These are phyloP conservation scores for Pocillopora damicornis DNA, from an alignment of 64 coral and sea anemone species.

Conservation along the genomic window DNA sequence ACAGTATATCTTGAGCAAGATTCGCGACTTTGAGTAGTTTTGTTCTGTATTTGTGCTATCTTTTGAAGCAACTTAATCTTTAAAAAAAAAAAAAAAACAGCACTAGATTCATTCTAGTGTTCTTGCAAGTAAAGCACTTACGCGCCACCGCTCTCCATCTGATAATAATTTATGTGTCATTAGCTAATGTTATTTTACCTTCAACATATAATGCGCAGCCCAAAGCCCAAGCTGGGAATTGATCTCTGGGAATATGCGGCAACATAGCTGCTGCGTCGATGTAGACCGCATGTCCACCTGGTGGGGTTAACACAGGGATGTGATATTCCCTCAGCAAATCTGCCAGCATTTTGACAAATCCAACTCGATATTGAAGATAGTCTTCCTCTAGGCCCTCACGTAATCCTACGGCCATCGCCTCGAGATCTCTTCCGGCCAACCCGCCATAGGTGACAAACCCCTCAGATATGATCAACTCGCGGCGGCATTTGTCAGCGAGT, in stretches of 20 bases:
- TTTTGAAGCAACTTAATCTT: too few species aligned
- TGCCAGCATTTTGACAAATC: conserved; percentile 44
- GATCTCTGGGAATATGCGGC: conserved; percentile 37
- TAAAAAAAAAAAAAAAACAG: too few species aligned
- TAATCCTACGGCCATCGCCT: conserved; percentile 58
- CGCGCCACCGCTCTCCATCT: too few species aligned
- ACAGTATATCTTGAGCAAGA: too few species aligned
- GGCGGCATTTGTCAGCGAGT: conserved; percentile 50
- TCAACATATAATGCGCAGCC: conserved; percentile 47
- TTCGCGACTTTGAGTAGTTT: too few species aligned
- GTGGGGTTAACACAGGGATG: conserved; percentile 49
- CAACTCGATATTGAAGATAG: conserved; percentile 57
- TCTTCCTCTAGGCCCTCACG: conserved; percentile 49
- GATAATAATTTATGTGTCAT: neutral
- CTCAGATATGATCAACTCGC: conserved; percentile 50
- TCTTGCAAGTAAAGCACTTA: too few species aligned
- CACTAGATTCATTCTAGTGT: too few species aligned
- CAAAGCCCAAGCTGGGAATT: conserved; percentile 63
- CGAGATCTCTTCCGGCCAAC: conserved; percentile 59
- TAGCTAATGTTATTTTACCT: conserved; percentile 1
- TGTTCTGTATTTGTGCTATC: too few species aligned
- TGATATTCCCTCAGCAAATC: conserved; percentile 36
- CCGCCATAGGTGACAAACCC: conserved; percentile 72
- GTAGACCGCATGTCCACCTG: conserved; percentile 75
- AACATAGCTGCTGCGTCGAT: conserved; percentile 61